Evolutionary conservation across 2,797 vertebrate species (phyloP).

Genomic region (Nyctalus aviator): DNA sequence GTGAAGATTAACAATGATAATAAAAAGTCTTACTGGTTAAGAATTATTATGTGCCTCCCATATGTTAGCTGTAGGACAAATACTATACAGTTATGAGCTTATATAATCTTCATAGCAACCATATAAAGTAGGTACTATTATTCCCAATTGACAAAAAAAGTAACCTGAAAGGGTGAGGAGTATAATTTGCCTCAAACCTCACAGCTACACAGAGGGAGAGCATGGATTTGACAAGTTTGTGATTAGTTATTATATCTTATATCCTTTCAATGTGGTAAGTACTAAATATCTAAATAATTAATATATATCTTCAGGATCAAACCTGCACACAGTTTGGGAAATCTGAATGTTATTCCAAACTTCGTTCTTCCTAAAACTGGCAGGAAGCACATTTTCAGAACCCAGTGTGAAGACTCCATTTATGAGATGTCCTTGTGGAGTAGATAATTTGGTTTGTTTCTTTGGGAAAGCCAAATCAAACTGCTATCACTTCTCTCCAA

Average conservation of each 20-base stretch:
- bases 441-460: not conserved
- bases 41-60: not conserved
- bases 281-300: not conserved
- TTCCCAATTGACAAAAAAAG: not conserved
- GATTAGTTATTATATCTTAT: not conserved
- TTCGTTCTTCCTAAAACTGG: not conserved
- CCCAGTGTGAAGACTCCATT: not conserved
- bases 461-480: slow-evolving; percentile 10
- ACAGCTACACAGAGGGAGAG: not conserved
- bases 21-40: not conserved
- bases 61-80: not conserved
- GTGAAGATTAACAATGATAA: no score
- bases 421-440: not conserved
- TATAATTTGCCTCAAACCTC: not conserved
- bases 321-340: not conserved
- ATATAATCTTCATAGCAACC: not conserved
- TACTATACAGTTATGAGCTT: not conserved
- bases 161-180: not conserved
- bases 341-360: not conserved
- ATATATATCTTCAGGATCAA: slow-evolving; percentile 13
- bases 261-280: not conserved
- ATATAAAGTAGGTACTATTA: not conserved
- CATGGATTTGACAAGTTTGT: not conserved
- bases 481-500: not conserved
- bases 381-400: not conserved